Base-by-base conservation (phyloP, 2,113 vertebrate species). In the Atlantisia rogersi region DNA sequence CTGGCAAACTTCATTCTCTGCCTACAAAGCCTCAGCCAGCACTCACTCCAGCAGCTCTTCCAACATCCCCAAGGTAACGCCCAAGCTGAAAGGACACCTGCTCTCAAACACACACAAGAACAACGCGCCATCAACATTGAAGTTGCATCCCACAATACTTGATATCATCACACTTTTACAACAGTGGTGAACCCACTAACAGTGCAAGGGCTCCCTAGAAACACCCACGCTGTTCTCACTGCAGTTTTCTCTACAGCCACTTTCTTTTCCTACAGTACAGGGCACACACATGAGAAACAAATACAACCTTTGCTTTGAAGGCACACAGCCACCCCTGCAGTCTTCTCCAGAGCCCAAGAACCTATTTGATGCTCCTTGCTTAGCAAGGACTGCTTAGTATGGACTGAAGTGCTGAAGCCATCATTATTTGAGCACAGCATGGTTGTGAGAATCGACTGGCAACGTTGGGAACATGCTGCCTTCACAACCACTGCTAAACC, bases 81-180 rank as follows among this genome's bases (percentile, higher is more conserved):
- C 48, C n/a, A 2, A 79, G 20, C 53, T 46, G 1, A 58, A 44
- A 75, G 25, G 21, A 79, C 56, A 62, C 12, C 90, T 95, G 92
- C 39, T 70, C 59, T 14, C 24, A 5, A 75, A 5, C 50, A 13
- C 16, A 31, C 46, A 5, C 9, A 11, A 81, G 29, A 13, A 56
- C 62, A 60, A 13, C 0, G 0, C 2, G 1, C 3, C 40, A 50
- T 4, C 40, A 19, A 2, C 58, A 19, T 2, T 4, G 11, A 39
- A 73, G 83, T 31, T 64, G 26, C 9, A 59, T 28, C 12, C 17
- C 26, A 42, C n/a, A 26, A 13, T 4, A 25, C 12, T 29, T 75
- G 52, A 19, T 24, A 21, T 59, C 24, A 5, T 3, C 2, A 16
- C 0, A 0, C 25, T 48, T 50, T 48, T 14, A 39, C 46, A 80